Evolutionary conservation across 2,113 vertebrate genomes (phyloP), one percentile per base, ranked within the genome.

Genomic region (Epinephelus cyanopodus): DNA sequence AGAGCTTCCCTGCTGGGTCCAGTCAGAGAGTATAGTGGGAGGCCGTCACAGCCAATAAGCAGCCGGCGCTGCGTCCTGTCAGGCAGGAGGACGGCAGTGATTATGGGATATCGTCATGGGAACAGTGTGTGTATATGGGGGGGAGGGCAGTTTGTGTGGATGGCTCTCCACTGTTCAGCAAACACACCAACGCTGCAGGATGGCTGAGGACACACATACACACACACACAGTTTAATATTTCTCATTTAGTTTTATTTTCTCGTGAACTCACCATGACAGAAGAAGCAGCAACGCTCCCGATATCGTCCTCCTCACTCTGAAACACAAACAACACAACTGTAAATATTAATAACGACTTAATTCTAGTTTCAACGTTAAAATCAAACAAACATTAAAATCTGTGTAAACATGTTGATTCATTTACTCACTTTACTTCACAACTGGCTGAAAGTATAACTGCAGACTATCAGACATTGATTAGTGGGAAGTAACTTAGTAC

Each of bases 261-360:
- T 45, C 11, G 2, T 45, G 42, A 15, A 15, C 90, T 81, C 67
- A 94, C 92, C 74, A 50, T 89, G 74, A 94, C 77, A n/a, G 92
- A 94, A 9, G 92, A 93, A 1, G 92, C 79, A 0, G 91, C 27
- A n/a, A 92, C 29, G 45, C 92, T 94, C 39, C 69, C 67, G 13
- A 70, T 75, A 25, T 94, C 93, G 1, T 94, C 92, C 0, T 94
- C 93, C 12, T 89, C 83, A n/a, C 86, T 86, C 89, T 92, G 92
- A 73, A 60, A 87, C 81, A 84, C 39, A 87, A 63, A 12, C 77
- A 76, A 18, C n/a, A 12, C 68, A 23, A 11, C 18, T 0, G 5
- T 54, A 3, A n/a, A 54, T n/a, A 29, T 29, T 29, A 33, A 19
- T 10, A n/a, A n/a, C 33, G 1, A 4, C 14, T 17, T 17, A 17